phyloP scores from a whole-genome alignment of 2,113 vertebrate species.

The Salvelinus alpinus region DNA sequence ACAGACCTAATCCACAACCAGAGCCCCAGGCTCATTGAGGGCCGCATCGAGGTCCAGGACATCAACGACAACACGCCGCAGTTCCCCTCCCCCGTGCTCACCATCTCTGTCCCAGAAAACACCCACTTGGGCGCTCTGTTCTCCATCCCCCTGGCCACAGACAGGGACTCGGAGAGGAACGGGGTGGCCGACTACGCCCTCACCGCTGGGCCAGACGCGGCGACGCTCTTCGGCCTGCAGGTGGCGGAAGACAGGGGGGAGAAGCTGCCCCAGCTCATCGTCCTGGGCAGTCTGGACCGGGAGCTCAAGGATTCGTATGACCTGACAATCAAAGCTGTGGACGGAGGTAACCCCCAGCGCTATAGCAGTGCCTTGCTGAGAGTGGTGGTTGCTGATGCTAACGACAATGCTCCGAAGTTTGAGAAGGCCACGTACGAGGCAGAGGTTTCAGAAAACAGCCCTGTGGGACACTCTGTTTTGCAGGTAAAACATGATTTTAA shows the following conservation, averaged over 20 bases:
- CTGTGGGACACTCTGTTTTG: conserved; percentile 92
- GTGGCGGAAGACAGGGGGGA: conserved; percentile 94
- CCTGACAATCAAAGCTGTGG: conserved; percentile 94
- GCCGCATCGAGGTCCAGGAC: conserved; percentile 93
- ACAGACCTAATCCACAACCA: conserved; percentile 88
- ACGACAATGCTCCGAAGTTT: conserved; percentile 93
- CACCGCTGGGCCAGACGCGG: conserved; percentile 84
- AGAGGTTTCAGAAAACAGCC: conserved; percentile 91
- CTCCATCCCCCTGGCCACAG: conserved; percentile 89
- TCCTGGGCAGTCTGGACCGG: conserved; percentile 92
- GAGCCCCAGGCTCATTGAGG: conserved; percentile 90
- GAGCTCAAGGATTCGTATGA: conserved; percentile 97
- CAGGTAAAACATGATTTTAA: conserved; percentile 79
- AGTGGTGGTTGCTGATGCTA: conserved; percentile 92
- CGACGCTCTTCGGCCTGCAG: conserved; percentile 92
- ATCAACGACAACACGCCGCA: conserved; percentile 99
- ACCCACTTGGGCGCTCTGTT: conserved; percentile 90
- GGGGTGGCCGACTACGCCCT: conserved; percentile 93
- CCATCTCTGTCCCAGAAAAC: conserved; percentile 92
- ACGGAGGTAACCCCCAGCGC: conserved; percentile 89
- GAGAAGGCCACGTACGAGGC: conserved; percentile 90
- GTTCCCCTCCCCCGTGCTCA: conserved; percentile 91
- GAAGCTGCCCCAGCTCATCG: conserved; percentile 94
- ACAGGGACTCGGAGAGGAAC: conserved; percentile 88
- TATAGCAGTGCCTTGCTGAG: conserved; percentile 93